phyloP scores from a whole-genome alignment of 1,140 invertebrate genomes.

The Drosophila pandora region DNA sequence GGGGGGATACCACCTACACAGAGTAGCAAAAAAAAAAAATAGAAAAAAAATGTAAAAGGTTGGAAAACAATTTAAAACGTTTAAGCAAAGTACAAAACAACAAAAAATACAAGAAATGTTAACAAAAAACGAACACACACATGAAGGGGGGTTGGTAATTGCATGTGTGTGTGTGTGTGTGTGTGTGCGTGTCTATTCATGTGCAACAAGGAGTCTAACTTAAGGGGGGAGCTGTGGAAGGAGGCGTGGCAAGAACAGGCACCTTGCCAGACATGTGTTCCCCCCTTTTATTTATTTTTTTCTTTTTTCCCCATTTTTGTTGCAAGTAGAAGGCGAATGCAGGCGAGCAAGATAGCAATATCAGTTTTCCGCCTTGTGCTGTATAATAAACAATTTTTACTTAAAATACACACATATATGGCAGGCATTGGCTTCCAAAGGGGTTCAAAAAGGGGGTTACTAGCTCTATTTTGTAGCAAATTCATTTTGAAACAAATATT shows the following conservation, averaged over 20 bases:
- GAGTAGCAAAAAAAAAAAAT: neutral
- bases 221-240: neutral
- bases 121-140: neutral
- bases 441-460: neutral
- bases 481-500: no score
- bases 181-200: slow-evolving; percentile 64
- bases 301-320: slow-evolving; percentile 16
- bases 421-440: neutral
- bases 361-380: slow-evolving; percentile 35
- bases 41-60: neutral
- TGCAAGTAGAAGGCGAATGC: slow-evolving; percentile 15
- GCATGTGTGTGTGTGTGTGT: slow-evolving; percentile 54
- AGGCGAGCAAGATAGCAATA: slow-evolving; percentile 14
- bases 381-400: slow-evolving; percentile 72
- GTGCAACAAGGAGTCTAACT: slow-evolving; percentile 58
- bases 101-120: neutral
- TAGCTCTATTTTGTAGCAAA: no score
- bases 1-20: slow-evolving; percentile 3
- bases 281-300: slow-evolving; percentile 1
- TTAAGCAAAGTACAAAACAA: slow-evolving; percentile 34
- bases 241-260: slow-evolving; percentile 17
- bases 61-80: slow-evolving; percentile 45
- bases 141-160: slow-evolving; percentile 1
- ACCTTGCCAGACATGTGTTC: slow-evolving; percentile 50
- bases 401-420: neutral